These are phyloP conservation scores for Acanthiza pusilla DNA, from an alignment of 2,797 vertebrate species.

Conservation along the genomic window DNA sequence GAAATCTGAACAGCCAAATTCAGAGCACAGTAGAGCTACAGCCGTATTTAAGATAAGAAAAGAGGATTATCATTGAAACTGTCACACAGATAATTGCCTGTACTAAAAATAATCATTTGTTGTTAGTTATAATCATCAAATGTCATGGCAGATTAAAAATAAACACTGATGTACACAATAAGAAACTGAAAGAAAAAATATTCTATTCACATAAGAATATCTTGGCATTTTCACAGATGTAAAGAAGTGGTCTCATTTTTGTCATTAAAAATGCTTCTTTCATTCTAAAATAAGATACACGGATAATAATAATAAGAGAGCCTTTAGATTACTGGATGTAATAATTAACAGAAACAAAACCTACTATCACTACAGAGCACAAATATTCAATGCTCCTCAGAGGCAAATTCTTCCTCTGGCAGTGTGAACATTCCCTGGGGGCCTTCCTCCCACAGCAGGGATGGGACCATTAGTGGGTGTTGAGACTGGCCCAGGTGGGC, in stretches of 20 bases:
- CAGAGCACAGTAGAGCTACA: not conserved
- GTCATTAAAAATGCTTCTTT: not conserved
- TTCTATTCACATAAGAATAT: not conserved
- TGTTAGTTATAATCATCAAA: not conserved
- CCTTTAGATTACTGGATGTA: not conserved
- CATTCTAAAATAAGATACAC: not conserved
- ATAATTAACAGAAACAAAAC: not conserved
- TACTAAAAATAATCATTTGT: constrained; percentile 36
- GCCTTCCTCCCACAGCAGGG: not conserved
- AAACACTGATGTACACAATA: not conserved
- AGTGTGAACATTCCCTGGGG: not conserved
- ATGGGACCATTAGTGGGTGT: not conserved
- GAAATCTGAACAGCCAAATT: not conserved
- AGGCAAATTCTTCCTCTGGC: not conserved
- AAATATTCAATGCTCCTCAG: not conserved
- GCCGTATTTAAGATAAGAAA: constrained; percentile 6
- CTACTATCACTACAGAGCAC: not conserved
- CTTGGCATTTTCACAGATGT: not conserved
- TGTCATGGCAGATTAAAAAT: not conserved
- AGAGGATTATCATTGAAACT: constrained; percentile 22
- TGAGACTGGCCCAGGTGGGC: not conserved
- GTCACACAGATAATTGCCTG: constrained; percentile 18
- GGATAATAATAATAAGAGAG: not conserved
- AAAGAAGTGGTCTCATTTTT: not conserved
- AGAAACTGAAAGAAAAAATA: not conserved